Conservation (phyloP, 2,113 vertebrate species). For the Tinamus guttatus region DNA sequence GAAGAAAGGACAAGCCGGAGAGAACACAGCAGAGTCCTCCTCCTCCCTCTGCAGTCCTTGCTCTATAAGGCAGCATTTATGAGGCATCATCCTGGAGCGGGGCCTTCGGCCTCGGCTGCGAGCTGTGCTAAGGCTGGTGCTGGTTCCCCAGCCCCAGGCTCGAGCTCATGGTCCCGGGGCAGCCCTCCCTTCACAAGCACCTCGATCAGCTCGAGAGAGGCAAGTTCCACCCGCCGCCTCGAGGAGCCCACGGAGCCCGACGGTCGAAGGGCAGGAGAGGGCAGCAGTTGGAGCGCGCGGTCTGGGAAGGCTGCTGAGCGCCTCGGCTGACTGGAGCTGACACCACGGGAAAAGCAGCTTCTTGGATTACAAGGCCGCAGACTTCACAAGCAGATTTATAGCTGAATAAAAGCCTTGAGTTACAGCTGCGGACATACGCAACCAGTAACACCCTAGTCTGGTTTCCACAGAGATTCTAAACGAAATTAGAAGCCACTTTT, state of each 20-base stretch:
- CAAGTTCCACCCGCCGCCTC: accelerated
- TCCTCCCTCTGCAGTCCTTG: not conserved
- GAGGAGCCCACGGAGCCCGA: accelerated
- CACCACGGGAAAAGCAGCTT: not conserved
- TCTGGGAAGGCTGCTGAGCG: accelerated
- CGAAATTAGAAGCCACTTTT: not conserved
- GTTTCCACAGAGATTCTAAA: not conserved
- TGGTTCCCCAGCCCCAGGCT: not conserved
- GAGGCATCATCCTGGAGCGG: accelerated
- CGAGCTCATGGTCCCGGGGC: not conserved
- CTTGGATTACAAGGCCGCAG: not conserved
- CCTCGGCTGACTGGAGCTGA: not conserved
- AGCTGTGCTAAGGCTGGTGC: not conserved
- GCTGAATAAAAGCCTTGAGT: slow-evolving; percentile 24
- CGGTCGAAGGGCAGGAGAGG: not conserved
- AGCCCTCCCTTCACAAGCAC: not conserved
- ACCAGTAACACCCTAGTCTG: not conserved
- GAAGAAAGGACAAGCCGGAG: not conserved
- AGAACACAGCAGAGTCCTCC: not conserved
- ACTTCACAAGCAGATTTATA: not conserved
- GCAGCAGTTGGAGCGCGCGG: not conserved
- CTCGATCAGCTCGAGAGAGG: not conserved
- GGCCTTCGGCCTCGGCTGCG: not conserved
- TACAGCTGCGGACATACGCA: not conserved
- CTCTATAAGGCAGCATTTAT: not conserved